phyloP scores from a whole-genome alignment of 2,797 vertebrate genomes.

The Halcyon smyrnensis region DNA sequence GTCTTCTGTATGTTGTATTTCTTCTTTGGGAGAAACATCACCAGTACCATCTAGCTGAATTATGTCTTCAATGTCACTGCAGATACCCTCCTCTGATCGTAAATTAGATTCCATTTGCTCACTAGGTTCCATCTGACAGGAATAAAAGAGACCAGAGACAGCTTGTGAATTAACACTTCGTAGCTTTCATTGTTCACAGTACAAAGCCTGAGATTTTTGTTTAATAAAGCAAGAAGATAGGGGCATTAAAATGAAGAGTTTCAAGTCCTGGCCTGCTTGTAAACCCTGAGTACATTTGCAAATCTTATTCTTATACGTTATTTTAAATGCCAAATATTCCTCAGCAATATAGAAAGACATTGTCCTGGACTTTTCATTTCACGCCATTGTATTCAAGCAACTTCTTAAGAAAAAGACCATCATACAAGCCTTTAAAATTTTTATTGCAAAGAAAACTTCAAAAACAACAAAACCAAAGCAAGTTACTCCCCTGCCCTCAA shows the following conservation, averaged over 20 bases:
- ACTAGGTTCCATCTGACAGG: constrained; percentile 20
- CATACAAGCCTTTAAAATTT: background rate
- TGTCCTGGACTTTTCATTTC: background rate
- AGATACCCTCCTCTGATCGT: constrained; percentile 55
- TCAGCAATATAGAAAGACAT: background rate
- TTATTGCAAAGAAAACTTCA: background rate
- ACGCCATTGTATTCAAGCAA: background rate
- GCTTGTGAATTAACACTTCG: background rate
- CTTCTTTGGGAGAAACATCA: constrained; percentile 84
- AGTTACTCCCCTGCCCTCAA: background rate
- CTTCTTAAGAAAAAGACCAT: background rate
- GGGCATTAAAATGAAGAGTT: background rate
- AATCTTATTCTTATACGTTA: background rate
- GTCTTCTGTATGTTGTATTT: constrained; percentile 73
- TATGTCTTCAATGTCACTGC: constrained; percentile 81
- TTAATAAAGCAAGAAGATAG: background rate
- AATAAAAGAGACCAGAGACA: constrained; percentile 10
- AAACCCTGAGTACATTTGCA: background rate
- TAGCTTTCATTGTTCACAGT: background rate
- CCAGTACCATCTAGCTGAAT: constrained; percentile 91
- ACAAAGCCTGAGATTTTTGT: background rate
- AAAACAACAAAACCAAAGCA: background rate
- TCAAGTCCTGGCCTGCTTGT: background rate
- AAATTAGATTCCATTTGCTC: constrained; percentile 47
- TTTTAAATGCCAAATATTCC: background rate